Evolutionary conservation across 1,140 invertebrate genomes (phyloP), one percentile per base, ranked within the genome.

Genomic region (Oedothorax gibbosus): DNA sequence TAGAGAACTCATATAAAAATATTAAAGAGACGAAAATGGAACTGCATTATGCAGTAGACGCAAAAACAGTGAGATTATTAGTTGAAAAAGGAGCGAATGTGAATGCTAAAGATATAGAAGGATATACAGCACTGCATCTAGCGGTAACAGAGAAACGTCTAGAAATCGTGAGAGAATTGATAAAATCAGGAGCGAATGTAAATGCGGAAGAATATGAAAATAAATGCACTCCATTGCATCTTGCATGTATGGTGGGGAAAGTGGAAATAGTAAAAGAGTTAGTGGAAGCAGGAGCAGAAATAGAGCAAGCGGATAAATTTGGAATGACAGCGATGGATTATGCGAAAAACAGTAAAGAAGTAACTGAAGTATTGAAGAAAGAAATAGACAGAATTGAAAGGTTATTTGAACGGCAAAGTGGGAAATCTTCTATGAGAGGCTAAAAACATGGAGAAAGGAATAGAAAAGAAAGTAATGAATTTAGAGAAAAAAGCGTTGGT

Each of bases 131-230:
- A 71, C 68, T 71, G 9, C 68, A 71, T 20, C 9, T 71, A 71
- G 68, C 68, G 18, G 68, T 71, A 71, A 71, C 20, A 20, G 68
- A 15, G 68, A 12, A 71, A 71, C 68, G 68, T 50, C 35, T 71
- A 71, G 68, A 71, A 71, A 71, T 15, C 20, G 20, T 9, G 20
- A 71, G 20, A 71, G 68, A 71, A 18, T 20, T 71, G 68, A 71
- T 71, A 71, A 71, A 53, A 20, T 11, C 68, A 71, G 68, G 68
- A 71, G 68, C 68, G n/a, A n/a, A n/a, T n/a, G n/a, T n/a, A n/a
- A n/a, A n/a, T n/a, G n/a, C n/a, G n/a, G n/a, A n/a, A n/a, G n/a
- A n/a, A n/a, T n/a, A n/a, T n/a, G n/a, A n/a, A n/a, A n/a, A n/a
- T n/a, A 71, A 71, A 71, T 53, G 14, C 18, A 18, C 68, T 8